Conservation (phyloP, 2,888 invertebrate species). For the Quadriops clusia region DNA sequence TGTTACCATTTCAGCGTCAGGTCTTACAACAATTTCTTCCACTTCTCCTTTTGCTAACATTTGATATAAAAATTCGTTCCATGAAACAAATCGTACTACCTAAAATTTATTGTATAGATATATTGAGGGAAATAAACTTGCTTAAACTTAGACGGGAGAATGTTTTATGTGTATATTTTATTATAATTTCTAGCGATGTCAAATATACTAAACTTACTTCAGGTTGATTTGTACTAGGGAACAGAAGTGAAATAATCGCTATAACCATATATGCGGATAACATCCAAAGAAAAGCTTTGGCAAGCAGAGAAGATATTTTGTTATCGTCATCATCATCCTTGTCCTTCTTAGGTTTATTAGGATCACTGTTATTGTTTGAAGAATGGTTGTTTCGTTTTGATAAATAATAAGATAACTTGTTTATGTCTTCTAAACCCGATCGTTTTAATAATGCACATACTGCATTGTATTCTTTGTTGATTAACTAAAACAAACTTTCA, state of each 20-base stretch:
- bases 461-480: conserved; percentile 45
- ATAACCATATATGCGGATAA: conserved; percentile 63
- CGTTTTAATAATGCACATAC: conserved; percentile 42
- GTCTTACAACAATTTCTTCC: conserved; percentile 71
- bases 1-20: conserved; percentile 74
- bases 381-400: conserved; percentile 24
- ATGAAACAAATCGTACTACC: conserved; percentile 71
- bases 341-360: conserved; percentile 26
- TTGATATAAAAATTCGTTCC: conserved; percentile 94
- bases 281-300: conserved; percentile 73
- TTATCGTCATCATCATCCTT: conserved; percentile 53
- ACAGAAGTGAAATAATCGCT: conserved; percentile 56
- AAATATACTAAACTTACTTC: conserved; percentile 45
- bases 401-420: conserved; percentile 25
- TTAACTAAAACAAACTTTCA: conserved; percentile 2
- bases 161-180: conserved; percentile 2
- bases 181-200: background rate
- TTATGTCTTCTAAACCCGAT: conserved; percentile 38
- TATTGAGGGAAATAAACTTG: background rate
- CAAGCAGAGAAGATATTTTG: conserved; percentile 57
- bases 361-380: conserved; percentile 15
- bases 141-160: background rate
- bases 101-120: conserved; percentile 21
- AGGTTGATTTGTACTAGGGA: conserved; percentile 59
- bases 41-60: conserved; percentile 93